Percentiles rank a stretch among this genome's conserved stretches.
Conservation (phyloP, 1,140 invertebrate genomes). For the Caenorhabditis tropicalis region DNA sequence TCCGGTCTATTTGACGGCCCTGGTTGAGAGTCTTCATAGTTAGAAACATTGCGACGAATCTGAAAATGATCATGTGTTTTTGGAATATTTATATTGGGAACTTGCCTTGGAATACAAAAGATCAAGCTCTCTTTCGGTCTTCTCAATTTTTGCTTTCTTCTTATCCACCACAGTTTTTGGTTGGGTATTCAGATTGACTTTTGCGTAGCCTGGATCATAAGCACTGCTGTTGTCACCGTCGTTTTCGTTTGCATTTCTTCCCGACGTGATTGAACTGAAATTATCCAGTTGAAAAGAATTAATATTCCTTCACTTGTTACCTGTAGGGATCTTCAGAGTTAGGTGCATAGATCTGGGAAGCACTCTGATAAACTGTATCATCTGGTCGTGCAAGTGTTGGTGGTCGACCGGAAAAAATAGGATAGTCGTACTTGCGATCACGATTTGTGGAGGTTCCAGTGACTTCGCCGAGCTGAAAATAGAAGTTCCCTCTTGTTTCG, state of each 20-base stretch:
- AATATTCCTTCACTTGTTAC: neutral
- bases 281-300: neutral
- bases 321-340: constrained; percentile 55
- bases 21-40: neutral
- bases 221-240: constrained; percentile 51
- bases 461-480: constrained; percentile 34
- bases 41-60: neutral
- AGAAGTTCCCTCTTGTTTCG: no score
- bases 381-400: neutral
- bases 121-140: constrained; percentile 47
- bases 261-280: constrained; percentile 53
- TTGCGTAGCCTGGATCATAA: constrained; percentile 53
- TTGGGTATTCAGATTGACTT: constrained; percentile 33
- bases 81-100: neutral
- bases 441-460: neutral
- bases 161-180: neutral
- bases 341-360: constrained; percentile 53
- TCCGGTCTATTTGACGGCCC: constrained; percentile 13
- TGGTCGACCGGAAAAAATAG: constrained; percentile 41
- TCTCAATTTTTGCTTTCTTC: constrained; percentile 32
- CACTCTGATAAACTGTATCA: constrained; percentile 49
- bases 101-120: constrained; percentile 46
- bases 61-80: neutral
- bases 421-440: constrained; percentile 56
- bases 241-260: constrained; percentile 13